Evolutionary conservation across 2,888 invertebrate genomes (phyloP).

Genomic region (Cosmia pyralina): DNA sequence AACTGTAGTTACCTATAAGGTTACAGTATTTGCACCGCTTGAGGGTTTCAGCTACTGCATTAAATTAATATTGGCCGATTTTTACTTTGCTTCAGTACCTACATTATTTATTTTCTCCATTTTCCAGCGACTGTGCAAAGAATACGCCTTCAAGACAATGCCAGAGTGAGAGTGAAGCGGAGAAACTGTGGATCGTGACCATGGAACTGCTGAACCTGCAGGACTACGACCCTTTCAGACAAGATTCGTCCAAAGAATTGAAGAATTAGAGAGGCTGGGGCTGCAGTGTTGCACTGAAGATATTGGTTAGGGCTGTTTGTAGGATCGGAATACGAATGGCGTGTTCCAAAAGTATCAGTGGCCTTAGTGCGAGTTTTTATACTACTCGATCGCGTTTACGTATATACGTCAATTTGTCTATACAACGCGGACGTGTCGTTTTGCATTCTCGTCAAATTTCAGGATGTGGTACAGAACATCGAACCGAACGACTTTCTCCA

Average conservation of each 20-base stretch:
- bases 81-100: neutral
- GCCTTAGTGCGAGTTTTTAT: too few species aligned
- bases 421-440: too few species aligned
- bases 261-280: neutral
- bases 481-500: too few species aligned
- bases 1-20: too few species aligned
- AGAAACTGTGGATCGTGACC: slow-evolving; percentile 41
- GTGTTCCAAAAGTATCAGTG: too few species aligned
- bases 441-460: too few species aligned
- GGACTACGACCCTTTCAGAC: slow-evolving; percentile 35
- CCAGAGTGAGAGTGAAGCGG: slow-evolving; percentile 26
- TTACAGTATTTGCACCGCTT: too few species aligned
- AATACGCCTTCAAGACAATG: slow-evolving; percentile 30
- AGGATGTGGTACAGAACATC: too few species aligned
- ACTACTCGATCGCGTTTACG: too few species aligned
- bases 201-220: slow-evolving; percentile 39
- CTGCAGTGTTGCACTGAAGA: neutral
- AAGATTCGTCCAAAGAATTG: neutral
- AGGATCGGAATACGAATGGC: neutral
- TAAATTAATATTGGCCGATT: too few species aligned
- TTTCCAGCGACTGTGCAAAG: slow-evolving; percentile 44
- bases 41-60: too few species aligned
- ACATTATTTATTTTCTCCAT: neutral
- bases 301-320: neutral
- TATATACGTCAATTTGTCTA: too few species aligned